Percentiles rank a stretch among this genome's conserved stretches.
phyloP scores from a whole-genome alignment of 2,797 vertebrate genomes.

The Uromys caudimaculatus region DNA sequence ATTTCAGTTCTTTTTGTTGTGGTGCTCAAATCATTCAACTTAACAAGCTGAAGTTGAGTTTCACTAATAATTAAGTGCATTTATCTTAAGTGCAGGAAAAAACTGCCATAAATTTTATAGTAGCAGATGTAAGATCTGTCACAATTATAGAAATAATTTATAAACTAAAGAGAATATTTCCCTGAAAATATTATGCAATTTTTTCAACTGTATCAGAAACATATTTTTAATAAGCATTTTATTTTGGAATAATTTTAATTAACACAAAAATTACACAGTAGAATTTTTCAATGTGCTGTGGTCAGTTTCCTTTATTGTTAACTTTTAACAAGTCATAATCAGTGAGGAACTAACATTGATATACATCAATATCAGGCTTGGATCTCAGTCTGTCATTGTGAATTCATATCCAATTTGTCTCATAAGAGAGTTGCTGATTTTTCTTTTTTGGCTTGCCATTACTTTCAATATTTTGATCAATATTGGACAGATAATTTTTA shows the following conservation, averaged over 20 bases:
- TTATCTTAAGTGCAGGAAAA: constrained; percentile 85
- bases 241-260: constrained; percentile 58
- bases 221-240: constrained; percentile 58
- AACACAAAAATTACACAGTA: constrained; percentile 19
- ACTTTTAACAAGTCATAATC: neutral
- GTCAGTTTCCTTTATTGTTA: neutral
- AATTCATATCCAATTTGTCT: neutral
- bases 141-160: constrained; percentile 90
- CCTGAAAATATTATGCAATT: constrained; percentile 77
- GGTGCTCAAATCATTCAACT: constrained; percentile 94
- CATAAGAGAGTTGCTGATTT: neutral
- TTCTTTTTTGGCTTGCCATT: neutral
- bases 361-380: neutral
- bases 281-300: neutral
- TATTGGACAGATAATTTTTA: neutral
- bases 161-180: constrained; percentile 79
- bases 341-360: neutral
- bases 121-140: constrained; percentile 91
- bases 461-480: neutral
- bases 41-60: constrained; percentile 94
- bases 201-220: neutral
- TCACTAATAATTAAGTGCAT: constrained; percentile 94
- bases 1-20: constrained; percentile 80
- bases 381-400: neutral
- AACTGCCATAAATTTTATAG: constrained; percentile 83